phyloP scores from a whole-genome alignment of 2,888 invertebrate species.

The Heliconius charithonia region DNA sequence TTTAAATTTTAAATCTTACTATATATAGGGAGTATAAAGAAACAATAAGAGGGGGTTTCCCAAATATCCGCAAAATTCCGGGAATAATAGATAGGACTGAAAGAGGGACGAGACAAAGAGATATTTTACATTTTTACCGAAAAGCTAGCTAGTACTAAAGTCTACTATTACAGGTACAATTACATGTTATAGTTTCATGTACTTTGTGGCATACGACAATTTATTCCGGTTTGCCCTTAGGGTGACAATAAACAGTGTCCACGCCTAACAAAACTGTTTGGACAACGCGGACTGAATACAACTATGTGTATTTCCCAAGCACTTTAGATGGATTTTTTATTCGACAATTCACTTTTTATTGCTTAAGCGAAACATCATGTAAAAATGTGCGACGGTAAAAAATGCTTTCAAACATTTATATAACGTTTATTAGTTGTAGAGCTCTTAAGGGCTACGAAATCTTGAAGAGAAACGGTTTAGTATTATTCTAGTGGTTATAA shows the following conservation, averaged over 20 bases:
- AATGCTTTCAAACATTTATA: constrained; percentile 1
- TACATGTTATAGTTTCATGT: constrained; percentile 41
- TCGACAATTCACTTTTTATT: constrained; percentile 22
- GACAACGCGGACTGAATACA: constrained; percentile 65
- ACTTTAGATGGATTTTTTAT: constrained; percentile 47
- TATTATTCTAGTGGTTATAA: background rate
- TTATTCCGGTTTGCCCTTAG: constrained; percentile 63
- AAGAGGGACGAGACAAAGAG: background rate
- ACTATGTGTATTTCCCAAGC: constrained; percentile 55
- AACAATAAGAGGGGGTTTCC: too few species aligned
- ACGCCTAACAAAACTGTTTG: constrained; percentile 69
- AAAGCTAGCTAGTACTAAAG: too few species aligned
- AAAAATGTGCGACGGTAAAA: background rate
- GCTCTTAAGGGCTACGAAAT: background rate
- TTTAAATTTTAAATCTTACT: too few species aligned
- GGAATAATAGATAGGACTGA: too few species aligned
- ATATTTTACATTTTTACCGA: too few species aligned
- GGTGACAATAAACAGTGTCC: constrained; percentile 72
- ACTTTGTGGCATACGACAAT: constrained; percentile 53
- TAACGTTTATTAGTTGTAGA: background rate
- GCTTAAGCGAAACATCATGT: constrained; percentile 11
- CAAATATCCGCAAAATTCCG: too few species aligned
- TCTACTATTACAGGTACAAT: background rate
- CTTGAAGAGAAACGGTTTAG: background rate
- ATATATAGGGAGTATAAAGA: too few species aligned